Percentiles rank a stretch among this genome's conserved stretches.
Conservation (phyloP, 2,888 invertebrate species). For the Merodon equestris region DNA sequence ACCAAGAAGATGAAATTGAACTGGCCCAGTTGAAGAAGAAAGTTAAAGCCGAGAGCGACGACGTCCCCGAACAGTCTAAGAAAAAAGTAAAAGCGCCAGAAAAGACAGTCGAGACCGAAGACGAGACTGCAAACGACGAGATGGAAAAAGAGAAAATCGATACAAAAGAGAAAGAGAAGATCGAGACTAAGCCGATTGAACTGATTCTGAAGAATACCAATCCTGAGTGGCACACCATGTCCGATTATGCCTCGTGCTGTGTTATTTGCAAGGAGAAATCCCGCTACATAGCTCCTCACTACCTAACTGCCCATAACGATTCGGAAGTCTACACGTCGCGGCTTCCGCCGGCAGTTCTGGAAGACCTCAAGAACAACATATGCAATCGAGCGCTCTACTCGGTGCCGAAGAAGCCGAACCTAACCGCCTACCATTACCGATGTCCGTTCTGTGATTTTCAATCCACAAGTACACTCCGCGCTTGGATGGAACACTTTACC, state of each 20-base stretch:
- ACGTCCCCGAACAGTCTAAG: neutral
- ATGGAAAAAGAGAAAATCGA: neutral
- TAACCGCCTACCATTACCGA: constrained; percentile 65
- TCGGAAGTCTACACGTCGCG: constrained; percentile 74
- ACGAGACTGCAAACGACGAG: too few relatives aligned
- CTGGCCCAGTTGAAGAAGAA: constrained; percentile 33
- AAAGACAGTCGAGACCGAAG: neutral
- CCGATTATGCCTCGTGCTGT: constrained; percentile 70
- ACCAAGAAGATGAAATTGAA: constrained; percentile 40
- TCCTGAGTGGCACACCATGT: constrained; percentile 74
- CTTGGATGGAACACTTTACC: constrained; percentile 84
- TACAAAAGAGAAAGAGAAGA: neutral
- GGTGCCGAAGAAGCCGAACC: constrained; percentile 32
- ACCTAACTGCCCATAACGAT: constrained; percentile 71
- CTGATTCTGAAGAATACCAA: constrained; percentile 67
- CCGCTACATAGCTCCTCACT: constrained; percentile 75
- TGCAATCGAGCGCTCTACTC: constrained; percentile 59
- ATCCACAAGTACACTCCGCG: constrained; percentile 56
- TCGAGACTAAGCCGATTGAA: neutral
- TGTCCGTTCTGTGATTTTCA: constrained; percentile 75
- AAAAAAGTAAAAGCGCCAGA: neutral
- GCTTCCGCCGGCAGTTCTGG: constrained; percentile 71
- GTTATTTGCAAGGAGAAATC: constrained; percentile 71
- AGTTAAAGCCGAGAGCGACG: constrained; percentile 8
- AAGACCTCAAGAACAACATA: constrained; percentile 69